phyloP scores from a whole-genome alignment of 2,113 vertebrate genomes.

The Epinephelus lanceolatus region DNA sequence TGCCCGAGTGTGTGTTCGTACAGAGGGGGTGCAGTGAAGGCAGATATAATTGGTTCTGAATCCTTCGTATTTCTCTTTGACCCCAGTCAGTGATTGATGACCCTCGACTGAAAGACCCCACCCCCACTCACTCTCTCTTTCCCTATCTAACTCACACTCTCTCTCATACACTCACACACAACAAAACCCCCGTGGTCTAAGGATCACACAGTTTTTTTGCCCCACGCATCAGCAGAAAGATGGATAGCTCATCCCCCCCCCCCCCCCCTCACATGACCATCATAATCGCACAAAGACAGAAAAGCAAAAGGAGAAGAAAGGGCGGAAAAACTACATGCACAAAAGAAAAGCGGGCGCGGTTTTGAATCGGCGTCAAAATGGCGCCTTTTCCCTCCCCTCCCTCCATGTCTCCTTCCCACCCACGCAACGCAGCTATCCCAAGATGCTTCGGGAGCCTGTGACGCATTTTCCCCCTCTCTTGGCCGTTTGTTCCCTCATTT shows the following conservation, averaged over 20 bases:
- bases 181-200: conserved; percentile 63
- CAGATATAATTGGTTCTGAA: conserved; percentile 82
- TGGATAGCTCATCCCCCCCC: conserved; percentile 67
- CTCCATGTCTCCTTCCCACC: conserved; percentile 51
- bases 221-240: conserved; percentile 71
- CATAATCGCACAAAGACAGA: conserved; percentile 62
- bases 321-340: conserved; percentile 16
- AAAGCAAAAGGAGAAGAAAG: conserved; percentile 40
- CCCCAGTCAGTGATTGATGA: conserved; percentile 84
- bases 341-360: conserved; percentile 49
- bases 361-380: conserved; percentile 78
- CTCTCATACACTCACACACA: conserved; percentile 11
- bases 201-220: conserved; percentile 58
- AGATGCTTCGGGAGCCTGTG: conserved; percentile 70
- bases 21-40: conserved; percentile 51
- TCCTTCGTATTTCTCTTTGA: conserved; percentile 82
- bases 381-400: conserved; percentile 70
- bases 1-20: conserved; percentile 13
- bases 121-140: conserved; percentile 57
- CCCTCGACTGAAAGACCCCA: conserved; percentile 79
- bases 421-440: conserved; percentile 69
- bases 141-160: not conserved
- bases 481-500: conserved; percentile 52
- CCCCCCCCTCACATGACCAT: conserved; percentile 43
- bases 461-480: conserved; percentile 61